Base-by-base conservation (phyloP, 2,113 vertebrate genomes). In the Marmota flaviventris region DNA sequence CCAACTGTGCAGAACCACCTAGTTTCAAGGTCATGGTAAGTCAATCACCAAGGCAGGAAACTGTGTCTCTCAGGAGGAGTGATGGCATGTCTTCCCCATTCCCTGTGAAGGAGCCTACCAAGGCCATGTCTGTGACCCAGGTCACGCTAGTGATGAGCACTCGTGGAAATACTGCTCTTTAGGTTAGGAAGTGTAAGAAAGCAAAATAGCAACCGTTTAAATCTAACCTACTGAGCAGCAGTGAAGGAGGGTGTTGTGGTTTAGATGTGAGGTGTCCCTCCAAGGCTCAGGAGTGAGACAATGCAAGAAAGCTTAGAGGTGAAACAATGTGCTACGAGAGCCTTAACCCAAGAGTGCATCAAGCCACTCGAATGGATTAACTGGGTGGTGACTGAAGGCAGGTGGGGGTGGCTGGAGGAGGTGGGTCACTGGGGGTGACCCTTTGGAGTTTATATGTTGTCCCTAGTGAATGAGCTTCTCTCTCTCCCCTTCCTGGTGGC, bases 21-120 rank as follows among this genome's bases (percentile, higher is more conserved):
- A 51, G 37, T 85, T 96, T 97, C 89, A 91, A 61, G 82, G 95
- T 92, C 89, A 97, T 82, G 76, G 13, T 96, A 96, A 89, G 94
- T 91, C 39, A 32, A 97, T 84, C 85, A 93, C 56, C 27, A 70
- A 14, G 81, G 81, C 24, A 42, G 45, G 58, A 96, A 98, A 95
- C 95, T 69, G 34, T 86, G 96, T 87, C 89, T 96, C 75, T 93
- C 94, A 93, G 95, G 86, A 96, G 89, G 93, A 53, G 88, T 39
- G 69, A 79, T 12, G 69, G 17, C 39, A 56, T 72, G 73, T 70
- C 70, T 87, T 48, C 48, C 22, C 67, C 7, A 10, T 12, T 27
- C 34, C 45, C 78, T 63, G 16, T 45, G 34, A 22, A 73, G 9
- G 29, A 94, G 61, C 51, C n/a, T 45, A 29, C 6, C 29, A 20